Percentiles rank a stretch among this genome's conserved stretches.
These are phyloP conservation scores for Pocillopora verrucosa DNA, from an alignment of 64 coral and sea anemone genomes.

Conservation along the genomic window DNA sequence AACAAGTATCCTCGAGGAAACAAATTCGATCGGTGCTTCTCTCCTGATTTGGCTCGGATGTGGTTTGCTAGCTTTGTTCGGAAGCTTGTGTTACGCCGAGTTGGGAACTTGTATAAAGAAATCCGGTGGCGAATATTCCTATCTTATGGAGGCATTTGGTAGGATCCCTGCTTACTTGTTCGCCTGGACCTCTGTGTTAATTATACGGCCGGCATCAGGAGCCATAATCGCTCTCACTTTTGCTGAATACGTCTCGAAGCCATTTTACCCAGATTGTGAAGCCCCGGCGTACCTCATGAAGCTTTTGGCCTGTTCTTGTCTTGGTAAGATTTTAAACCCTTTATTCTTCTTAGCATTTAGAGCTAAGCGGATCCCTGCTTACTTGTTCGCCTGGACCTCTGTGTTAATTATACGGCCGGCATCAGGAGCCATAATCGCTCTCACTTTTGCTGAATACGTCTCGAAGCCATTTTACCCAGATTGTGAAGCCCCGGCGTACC, in stretches of 20 bases:
- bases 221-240: constrained; percentile 85
- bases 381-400: constrained; percentile 88
- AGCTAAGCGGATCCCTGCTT: constrained; percentile 54
- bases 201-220: constrained; percentile 80
- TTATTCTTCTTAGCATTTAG: neutral
- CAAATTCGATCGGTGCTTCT: constrained; percentile 74
- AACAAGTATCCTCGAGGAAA: constrained; percentile 62
- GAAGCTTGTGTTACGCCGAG: constrained; percentile 79
- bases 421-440: constrained; percentile 72
- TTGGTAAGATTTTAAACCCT: constrained; percentile 55
- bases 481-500: constrained; percentile 43
- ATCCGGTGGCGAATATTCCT: constrained; percentile 85
- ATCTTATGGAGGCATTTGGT: constrained; percentile 84
- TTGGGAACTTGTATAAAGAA: constrained; percentile 66
- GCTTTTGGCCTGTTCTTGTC: constrained; percentile 81
- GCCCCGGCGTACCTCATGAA: constrained; percentile 65
- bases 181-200: constrained; percentile 83
- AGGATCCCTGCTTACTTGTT: constrained; percentile 71
- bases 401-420: constrained; percentile 83
- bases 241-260: constrained; percentile 80
- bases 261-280: constrained; percentile 63
- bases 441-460: constrained; percentile 87
- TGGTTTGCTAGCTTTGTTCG: constrained; percentile 69
- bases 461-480: constrained; percentile 74
- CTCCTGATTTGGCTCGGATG: constrained; percentile 84